Conservation (phyloP, 2,113 vertebrate genomes). For the Eurypyga helias region DNA sequence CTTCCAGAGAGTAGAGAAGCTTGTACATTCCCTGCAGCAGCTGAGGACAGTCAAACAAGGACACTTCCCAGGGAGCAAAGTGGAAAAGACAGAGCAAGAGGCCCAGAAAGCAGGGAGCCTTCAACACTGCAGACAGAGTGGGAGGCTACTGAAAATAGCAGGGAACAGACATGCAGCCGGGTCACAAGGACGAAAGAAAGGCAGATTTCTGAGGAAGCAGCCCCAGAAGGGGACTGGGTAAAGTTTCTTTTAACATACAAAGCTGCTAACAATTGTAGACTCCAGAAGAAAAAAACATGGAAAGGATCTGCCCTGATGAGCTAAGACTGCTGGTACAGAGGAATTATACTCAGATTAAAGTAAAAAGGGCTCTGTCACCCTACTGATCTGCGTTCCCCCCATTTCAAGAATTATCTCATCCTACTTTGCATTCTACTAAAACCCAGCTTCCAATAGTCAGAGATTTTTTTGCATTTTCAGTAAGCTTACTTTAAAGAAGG, state of each 20-base stretch:
- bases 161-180: background rate
- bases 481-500: background rate
- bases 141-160: slow-evolving; percentile 36
- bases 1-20: background rate
- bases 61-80: background rate
- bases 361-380: background rate
- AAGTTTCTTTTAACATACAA: background rate
- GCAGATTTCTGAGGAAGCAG: background rate
- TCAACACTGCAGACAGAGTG: slow-evolving; percentile 24
- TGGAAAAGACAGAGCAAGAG: background rate
- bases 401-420: background rate
- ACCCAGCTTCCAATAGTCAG: background rate
- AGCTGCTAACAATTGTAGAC: background rate
- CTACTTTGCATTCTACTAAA: background rate
- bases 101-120: background rate
- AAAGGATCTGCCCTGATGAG: background rate
- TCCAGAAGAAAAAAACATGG: background rate
- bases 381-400: background rate
- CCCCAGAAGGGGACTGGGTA: background rate
- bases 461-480: background rate
- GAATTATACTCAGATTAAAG: background rate
- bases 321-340: background rate
- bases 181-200: background rate
- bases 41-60: background rate
- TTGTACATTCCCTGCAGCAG: background rate